These are phyloP conservation scores for Pseudoatta argentina DNA, from an alignment of 1,140 invertebrate genomes.

Conservation along the genomic window DNA sequence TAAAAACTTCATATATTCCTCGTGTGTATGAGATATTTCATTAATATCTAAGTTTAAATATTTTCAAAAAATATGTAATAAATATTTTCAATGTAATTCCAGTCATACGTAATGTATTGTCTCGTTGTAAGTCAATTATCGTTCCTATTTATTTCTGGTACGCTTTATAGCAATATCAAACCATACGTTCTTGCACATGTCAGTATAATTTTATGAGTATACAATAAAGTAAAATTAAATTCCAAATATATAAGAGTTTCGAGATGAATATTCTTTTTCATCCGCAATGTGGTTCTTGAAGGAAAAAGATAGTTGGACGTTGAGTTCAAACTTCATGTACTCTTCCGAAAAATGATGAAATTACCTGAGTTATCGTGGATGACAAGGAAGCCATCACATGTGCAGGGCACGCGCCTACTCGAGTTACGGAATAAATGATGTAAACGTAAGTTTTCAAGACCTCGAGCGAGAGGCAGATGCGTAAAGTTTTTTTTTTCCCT, in stretches of 20 bases:
- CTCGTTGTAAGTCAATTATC: too few relatives aligned
- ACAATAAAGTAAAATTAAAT: too few relatives aligned
- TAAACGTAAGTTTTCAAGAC: constrained; percentile 50
- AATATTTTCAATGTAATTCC: too few relatives aligned
- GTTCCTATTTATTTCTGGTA: too few relatives aligned
- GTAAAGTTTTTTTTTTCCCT: constrained; percentile 32
- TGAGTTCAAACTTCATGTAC: not conserved
- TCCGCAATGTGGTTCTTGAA: not conserved
- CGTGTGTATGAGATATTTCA: too few relatives aligned
- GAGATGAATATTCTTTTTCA: constrained; percentile 2
- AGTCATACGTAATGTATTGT: too few relatives aligned
- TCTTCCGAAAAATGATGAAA: constrained; percentile 43
- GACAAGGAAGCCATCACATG: constrained; percentile 43
- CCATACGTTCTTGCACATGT: too few relatives aligned
- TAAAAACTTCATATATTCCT: too few relatives aligned
- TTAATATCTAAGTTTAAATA: too few relatives aligned
- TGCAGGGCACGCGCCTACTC: constrained; percentile 51
- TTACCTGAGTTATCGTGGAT: constrained; percentile 27
- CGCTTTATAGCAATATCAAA: too few relatives aligned
- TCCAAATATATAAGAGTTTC: not conserved
- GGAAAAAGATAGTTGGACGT: not conserved
- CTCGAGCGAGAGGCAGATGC: constrained; percentile 5
- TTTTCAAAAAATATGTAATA: too few relatives aligned
- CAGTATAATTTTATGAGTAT: too few relatives aligned
- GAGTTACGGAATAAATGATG: constrained; percentile 53